Conservation (phyloP, 2,797 vertebrate genomes). For the Podarcis lilfordi region DNA sequence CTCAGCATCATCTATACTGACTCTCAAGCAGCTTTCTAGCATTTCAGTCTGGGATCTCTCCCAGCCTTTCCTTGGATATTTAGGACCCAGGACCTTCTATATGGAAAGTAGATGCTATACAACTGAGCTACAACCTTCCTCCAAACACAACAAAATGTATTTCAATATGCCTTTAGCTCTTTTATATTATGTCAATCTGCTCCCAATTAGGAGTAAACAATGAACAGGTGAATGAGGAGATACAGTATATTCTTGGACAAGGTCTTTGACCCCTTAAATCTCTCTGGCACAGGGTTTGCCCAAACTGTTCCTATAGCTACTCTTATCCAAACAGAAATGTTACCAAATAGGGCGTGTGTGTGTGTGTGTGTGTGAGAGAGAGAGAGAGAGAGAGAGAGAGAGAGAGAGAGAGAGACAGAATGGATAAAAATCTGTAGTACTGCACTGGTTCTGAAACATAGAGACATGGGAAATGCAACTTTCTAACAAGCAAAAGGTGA, state of each 20-base stretch:
- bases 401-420: too few species aligned
- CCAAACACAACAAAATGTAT: background rate
- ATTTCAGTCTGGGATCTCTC: too few species aligned
- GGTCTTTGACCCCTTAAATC: background rate
- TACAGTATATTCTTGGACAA: background rate
- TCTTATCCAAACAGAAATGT: background rate
- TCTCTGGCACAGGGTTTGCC: background rate
- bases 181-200: background rate
- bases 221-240: background rate
- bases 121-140: too few species aligned
- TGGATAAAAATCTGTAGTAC: background rate
- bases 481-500: background rate
- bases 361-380: rapidly evolving
- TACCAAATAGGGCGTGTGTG: background rate
- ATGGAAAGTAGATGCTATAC: too few species aligned
- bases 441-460: background rate
- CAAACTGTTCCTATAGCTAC: background rate
- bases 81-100: too few species aligned
- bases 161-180: background rate
- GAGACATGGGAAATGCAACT: background rate
- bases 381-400: too few species aligned
- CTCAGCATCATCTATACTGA: too few species aligned
- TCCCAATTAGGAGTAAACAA: background rate
- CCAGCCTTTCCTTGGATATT: too few species aligned
- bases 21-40: too few species aligned